Evolutionary conservation across 2,888 invertebrate species (phyloP), one percentile per base, ranked within the genome.

Genomic region (Eupithecia dodoneata): DNA sequence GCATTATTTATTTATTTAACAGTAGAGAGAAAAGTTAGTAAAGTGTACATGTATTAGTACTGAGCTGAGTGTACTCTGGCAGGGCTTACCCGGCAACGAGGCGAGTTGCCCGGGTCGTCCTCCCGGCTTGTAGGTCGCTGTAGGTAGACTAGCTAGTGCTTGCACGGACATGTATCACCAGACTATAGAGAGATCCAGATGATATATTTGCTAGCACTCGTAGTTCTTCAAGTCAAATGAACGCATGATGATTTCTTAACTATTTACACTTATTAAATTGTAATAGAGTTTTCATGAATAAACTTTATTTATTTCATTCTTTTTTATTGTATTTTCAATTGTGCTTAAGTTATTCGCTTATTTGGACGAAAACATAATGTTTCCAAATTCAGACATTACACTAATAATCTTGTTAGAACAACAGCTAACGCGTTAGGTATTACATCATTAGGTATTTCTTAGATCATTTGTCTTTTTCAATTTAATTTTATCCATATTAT

Each of bases 81-180:
- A 63, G 30, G 4, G 63, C 63, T 63, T 30, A 63, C 52, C 78
- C 74, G 76, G 74, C 78, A 65, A 77, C 69, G 59, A 59, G 65
- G 10, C 42, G 15, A 66, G 66, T 66, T 5, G 44, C 10, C 71
- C 70, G 45, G 41, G 52, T 65, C 41, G 79, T 80, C 82, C 82
- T 82, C 80, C 80, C 76, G 45, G 73, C 71, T 78, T 80, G 76
- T 76, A 81, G 82, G 80, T 81, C 79, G 73, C 55, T 71, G 15
- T 74, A 78, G 49, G 66, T 76, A 76, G 74, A 70, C 74, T 78
- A 72, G 72, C 78, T 76, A 78, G 76, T 63, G 18, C 45, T 67
- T 30, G 15, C 18, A 42, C 9, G 45, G 76, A 79, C 74, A 7
- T 55, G 44, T 59, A 3, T 9, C 6, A 49, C 5, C 72, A 18